Evolutionary conservation across 1,140 invertebrate species (phyloP).

Genomic region (Zophobas morio): DNA sequence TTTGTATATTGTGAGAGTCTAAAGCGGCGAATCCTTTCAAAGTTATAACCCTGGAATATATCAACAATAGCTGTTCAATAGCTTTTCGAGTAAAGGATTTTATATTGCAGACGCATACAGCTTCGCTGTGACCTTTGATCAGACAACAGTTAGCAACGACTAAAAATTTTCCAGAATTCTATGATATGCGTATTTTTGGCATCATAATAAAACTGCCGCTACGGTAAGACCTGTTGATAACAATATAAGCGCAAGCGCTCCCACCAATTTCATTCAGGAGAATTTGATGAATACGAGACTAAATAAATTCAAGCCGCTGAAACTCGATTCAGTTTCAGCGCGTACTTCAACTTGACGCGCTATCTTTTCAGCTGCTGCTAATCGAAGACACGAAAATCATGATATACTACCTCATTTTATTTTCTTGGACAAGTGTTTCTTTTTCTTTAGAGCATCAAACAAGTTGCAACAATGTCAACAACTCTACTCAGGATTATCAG

Average conservation of each 20-base stretch:
- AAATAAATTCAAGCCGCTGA: slow-evolving; percentile 35
- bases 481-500: slow-evolving; percentile 9
- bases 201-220: slow-evolving; percentile 8
- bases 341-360: slow-evolving; percentile 11
- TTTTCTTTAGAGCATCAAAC: slow-evolving; percentile 5
- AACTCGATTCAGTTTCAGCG: slow-evolving; percentile 28
- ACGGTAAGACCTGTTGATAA: slow-evolving; percentile 27
- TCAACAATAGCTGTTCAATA: no score
- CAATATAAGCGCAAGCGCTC: slow-evolving; percentile 23
- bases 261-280: slow-evolving; percentile 26
- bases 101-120: no score
- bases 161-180: no score
- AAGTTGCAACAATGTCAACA: slow-evolving; percentile 10
- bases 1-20: no score
- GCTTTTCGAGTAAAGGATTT: no score
- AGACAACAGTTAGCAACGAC: no score
- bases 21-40: no score
- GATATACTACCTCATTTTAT: neutral
- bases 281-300: slow-evolving; percentile 25
- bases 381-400: slow-evolving; percentile 6
- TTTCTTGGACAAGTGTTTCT: slow-evolving; percentile 23
- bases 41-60: no score
- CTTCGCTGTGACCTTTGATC: no score
- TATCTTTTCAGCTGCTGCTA: neutral
- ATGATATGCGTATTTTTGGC: neutral